Conservation (phyloP, 2,113 vertebrate genomes). For the Odontesthes bonariensis region DNA sequence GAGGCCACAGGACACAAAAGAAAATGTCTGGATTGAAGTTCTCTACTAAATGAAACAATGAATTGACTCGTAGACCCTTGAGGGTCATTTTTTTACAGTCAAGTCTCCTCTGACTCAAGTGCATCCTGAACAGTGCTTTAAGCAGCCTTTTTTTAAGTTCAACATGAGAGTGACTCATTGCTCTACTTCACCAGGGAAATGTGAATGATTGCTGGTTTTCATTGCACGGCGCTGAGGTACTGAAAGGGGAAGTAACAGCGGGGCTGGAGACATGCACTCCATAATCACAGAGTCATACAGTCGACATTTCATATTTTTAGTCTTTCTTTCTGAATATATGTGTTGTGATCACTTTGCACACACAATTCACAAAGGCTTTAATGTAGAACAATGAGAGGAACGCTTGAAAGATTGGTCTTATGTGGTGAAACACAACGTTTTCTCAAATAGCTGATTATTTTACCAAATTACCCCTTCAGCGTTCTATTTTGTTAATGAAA, state of each 20-base stretch:
- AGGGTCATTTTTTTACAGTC: constrained; percentile 32
- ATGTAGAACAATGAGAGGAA: not conserved
- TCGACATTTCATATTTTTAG: constrained; percentile 5
- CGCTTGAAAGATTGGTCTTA: not conserved
- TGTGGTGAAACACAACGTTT: too few relatives aligned
- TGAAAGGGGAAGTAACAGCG: constrained; percentile 12
- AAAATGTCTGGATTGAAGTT: constrained; percentile 41
- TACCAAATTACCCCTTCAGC: too few relatives aligned
- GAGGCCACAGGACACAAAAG: constrained; percentile 17
- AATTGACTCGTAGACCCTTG: constrained; percentile 53
- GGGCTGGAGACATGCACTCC: not conserved
- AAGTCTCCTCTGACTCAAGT: constrained; percentile 13
- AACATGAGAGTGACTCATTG: constrained; percentile 57
- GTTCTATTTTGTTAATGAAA: too few relatives aligned
- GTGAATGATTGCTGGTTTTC: constrained; percentile 46
- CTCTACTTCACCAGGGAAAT: constrained; percentile 19
- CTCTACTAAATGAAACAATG: constrained; percentile 41
- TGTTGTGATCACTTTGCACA: not conserved
- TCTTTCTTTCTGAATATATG: not conserved
- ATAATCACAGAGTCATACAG: not conserved
- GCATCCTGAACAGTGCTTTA: not conserved
- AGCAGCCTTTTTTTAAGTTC: constrained; percentile 21
- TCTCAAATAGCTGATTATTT: too few relatives aligned
- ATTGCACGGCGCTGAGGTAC: not conserved
- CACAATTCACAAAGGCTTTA: not conserved